A percentile compares a stretch with the other conserved stretches of the same genome.
phyloP scores from a whole-genome alignment of 2,113 vertebrate genomes.

The Xyrauchen texanus region DNA sequence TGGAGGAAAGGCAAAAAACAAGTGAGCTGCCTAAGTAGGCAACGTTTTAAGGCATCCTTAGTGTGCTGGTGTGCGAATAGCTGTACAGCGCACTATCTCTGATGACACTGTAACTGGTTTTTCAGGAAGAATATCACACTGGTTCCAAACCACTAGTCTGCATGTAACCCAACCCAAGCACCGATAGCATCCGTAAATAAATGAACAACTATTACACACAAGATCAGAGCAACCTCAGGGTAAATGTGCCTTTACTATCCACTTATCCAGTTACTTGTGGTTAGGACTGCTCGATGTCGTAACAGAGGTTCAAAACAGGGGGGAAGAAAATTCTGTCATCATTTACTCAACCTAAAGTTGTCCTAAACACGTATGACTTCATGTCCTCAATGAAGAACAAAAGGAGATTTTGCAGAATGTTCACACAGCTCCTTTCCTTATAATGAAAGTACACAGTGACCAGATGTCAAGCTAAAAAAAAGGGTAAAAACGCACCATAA shows the following conservation, averaged over 20 bases:
- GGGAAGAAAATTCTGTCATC: too few species aligned
- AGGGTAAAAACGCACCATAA: too few species aligned
- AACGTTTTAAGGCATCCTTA: too few species aligned
- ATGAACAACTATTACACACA: slow-evolving; percentile 7
- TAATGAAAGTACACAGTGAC: too few species aligned
- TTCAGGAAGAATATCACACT: neutral
- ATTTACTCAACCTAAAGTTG: too few species aligned
- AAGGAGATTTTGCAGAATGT: too few species aligned
- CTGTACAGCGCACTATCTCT: neutral
- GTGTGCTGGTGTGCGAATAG: neutral
- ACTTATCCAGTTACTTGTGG: neutral
- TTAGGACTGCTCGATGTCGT: neutral
- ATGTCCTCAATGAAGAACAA: too few species aligned
- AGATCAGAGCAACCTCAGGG: neutral
- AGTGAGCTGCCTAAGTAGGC: too few species aligned
- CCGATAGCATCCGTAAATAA: slow-evolving; percentile 3
- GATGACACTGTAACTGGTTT: neutral
- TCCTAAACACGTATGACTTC: too few species aligned
- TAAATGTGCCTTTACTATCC: neutral
- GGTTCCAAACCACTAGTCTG: neutral
- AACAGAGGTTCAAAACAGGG: too few species aligned
- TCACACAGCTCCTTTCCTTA: too few species aligned
- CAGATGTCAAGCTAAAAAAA: too few species aligned
- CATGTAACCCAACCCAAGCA: neutral
- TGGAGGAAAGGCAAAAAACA: neutral